A percentile compares a stretch with the other conserved stretches of the same genome.
These are phyloP conservation scores for Platynereis dumerilii DNA, from an alignment of 2,888 invertebrate genomes.

Conservation along the genomic window DNA sequence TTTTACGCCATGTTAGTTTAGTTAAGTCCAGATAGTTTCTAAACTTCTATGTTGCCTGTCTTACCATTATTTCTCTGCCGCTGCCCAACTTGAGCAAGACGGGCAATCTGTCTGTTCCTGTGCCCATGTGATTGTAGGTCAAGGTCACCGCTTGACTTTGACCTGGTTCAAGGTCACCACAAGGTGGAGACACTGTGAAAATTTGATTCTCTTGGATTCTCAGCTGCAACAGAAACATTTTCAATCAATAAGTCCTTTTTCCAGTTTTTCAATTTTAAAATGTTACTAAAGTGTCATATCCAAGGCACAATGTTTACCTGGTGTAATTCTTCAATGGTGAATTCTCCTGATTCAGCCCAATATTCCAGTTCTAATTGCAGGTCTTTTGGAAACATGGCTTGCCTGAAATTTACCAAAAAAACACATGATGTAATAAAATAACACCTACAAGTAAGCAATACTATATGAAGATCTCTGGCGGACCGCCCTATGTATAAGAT, in stretches of 20 bases:
- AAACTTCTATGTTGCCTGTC: too few relatives aligned
- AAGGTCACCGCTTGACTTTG: constrained; percentile 54
- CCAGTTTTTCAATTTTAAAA: too few relatives aligned
- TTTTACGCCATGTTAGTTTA: too few relatives aligned
- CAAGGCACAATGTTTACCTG: constrained; percentile 48
- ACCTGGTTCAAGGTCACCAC: constrained; percentile 55
- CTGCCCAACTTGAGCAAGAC: constrained; percentile 59
- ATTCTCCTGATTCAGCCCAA: constrained; percentile 63
- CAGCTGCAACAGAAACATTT: constrained; percentile 53
- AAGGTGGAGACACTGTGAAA: constrained; percentile 58
- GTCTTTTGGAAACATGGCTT: constrained; percentile 60
- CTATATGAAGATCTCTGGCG: too few relatives aligned
- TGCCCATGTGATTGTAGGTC: constrained; percentile 58
- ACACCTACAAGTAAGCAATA: too few relatives aligned
- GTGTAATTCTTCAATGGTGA: constrained; percentile 59
- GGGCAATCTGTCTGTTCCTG: constrained; percentile 61
- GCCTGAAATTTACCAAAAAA: constrained; percentile 46
- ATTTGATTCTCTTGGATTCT: constrained; percentile 62
- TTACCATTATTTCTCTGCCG: constrained; percentile 61
- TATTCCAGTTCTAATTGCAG: constrained; percentile 61
- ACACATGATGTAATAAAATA: constrained; percentile 4
- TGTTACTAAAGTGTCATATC: too few relatives aligned
- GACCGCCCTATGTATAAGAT: too few relatives aligned
- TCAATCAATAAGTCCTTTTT: constrained; percentile 1
- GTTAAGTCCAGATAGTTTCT: too few relatives aligned